These are phyloP conservation scores for Garrulus glandarius DNA, from an alignment of 2,797 vertebrate genomes.

Conservation along the genomic window DNA sequence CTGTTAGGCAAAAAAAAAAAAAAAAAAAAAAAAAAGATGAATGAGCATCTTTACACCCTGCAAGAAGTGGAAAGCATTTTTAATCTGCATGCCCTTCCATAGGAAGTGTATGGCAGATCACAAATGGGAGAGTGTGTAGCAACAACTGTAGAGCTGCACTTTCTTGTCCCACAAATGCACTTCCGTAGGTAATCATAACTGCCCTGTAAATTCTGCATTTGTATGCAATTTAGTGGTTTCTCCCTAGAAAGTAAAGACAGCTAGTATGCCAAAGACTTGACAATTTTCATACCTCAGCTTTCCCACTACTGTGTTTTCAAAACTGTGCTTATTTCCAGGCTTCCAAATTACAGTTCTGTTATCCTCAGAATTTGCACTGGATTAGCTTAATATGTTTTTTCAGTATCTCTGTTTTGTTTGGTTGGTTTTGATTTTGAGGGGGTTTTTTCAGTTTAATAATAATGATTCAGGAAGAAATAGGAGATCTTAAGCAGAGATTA, in stretches of 20 bases:
- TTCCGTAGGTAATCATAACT: background rate
- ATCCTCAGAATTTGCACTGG: background rate
- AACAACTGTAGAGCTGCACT: background rate
- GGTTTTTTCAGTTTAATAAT: background rate
- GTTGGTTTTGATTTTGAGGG: background rate
- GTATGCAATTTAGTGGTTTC: background rate
- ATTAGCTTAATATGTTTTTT: background rate
- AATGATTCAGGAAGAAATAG: background rate
- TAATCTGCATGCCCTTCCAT: background rate
- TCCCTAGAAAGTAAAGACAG: background rate
- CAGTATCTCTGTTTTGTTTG: background rate
- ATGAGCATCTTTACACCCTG: background rate
- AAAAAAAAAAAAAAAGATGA: background rate
- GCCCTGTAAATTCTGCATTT: background rate
- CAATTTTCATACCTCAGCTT: background rate
- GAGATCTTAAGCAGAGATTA: background rate
- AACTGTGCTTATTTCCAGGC: background rate
- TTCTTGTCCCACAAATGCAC: background rate
- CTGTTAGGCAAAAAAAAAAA: background rate
- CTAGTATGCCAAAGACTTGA: background rate
- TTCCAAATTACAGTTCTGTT: background rate
- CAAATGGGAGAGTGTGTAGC: background rate
- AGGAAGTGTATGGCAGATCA: background rate
- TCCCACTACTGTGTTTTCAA: background rate
- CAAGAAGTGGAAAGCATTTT: background rate